Conservation (phyloP, 2,113 vertebrate genomes). For the Rhagologus leucostigma region DNA sequence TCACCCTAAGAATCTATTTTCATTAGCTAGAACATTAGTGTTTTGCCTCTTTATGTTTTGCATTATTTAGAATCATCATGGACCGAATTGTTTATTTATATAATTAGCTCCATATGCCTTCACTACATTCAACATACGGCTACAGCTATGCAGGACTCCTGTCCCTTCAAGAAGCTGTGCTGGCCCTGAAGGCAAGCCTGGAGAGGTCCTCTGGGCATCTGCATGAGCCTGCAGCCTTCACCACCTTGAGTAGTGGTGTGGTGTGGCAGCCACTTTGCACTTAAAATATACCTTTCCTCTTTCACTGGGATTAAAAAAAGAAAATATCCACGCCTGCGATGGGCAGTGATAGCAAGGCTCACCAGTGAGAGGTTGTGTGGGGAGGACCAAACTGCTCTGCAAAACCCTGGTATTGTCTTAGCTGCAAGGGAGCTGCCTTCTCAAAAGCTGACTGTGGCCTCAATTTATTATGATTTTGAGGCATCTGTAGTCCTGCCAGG, state of each 20-base stretch:
- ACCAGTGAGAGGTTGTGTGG: not conserved
- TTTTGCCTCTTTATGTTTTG: slow-evolving; percentile 44
- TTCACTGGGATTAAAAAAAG: not conserved
- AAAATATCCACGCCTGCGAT: not conserved
- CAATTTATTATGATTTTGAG: not conserved
- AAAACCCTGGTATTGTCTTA: not conserved
- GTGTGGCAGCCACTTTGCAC: not conserved
- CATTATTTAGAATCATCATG: slow-evolving; percentile 51
- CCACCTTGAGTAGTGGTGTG: rapidly evolving
- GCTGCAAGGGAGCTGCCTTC: not conserved
- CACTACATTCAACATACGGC: not conserved
- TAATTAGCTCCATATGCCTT: slow-evolving; percentile 13
- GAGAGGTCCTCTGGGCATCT: not conserved
- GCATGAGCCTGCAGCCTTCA: not conserved
- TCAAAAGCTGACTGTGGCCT: not conserved
- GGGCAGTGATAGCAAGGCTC: not conserved
- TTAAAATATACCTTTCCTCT: not conserved
- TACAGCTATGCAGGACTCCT: not conserved
- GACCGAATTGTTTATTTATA: not conserved
- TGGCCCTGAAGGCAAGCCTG: not conserved
- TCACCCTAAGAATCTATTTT: slow-evolving; percentile 44
- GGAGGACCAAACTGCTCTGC: not conserved
- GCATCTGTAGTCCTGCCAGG: slow-evolving; percentile 17
- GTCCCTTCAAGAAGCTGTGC: not conserved
- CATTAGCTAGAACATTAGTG: slow-evolving; percentile 35